A percentile compares a stretch with the other conserved stretches of the same genome.
These are phyloP conservation scores for Pteronura brasiliensis DNA, from an alignment of 2,113 vertebrate species.

Conservation along the genomic window DNA sequence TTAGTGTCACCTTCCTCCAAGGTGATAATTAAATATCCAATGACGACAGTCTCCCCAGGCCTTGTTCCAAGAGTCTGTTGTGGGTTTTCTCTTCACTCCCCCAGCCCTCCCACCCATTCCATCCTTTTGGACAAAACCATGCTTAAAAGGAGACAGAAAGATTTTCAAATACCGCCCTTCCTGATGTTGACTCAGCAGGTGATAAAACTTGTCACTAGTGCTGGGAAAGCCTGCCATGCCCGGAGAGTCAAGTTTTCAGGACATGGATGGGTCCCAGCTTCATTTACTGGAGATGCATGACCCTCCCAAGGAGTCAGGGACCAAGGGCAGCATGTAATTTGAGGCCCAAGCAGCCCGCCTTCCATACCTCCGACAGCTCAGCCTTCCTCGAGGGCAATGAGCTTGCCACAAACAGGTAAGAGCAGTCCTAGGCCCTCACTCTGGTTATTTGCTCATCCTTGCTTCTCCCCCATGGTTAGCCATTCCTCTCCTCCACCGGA, in stretches of 20 bases:
- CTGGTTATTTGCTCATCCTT: background rate
- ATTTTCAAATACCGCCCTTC: background rate
- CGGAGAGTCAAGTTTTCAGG: background rate
- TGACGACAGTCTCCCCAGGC: background rate
- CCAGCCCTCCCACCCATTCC: background rate
- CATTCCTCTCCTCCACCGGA: background rate
- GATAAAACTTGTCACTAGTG: background rate
- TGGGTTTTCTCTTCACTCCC: background rate
- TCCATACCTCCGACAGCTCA: background rate
- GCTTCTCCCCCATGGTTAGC: background rate
- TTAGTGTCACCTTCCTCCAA: background rate
- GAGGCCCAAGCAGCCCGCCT: background rate
- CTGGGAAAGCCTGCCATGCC: background rate
- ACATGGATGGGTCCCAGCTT: background rate
- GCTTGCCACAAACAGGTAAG: background rate
- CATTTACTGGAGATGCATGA: background rate
- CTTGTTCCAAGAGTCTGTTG: background rate
- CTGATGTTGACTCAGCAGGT: background rate
- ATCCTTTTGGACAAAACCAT: background rate
- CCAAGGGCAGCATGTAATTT: background rate
- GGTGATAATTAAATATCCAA: background rate
- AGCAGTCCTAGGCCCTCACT: background rate
- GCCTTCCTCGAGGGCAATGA: background rate
- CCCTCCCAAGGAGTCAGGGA: background rate
- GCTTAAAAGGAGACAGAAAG: too few relatives aligned